A percentile compares a stretch with the other conserved stretches of the same genome.
Conservation (phyloP, 2,113 vertebrate species). For the Megaceryle torquata region DNA sequence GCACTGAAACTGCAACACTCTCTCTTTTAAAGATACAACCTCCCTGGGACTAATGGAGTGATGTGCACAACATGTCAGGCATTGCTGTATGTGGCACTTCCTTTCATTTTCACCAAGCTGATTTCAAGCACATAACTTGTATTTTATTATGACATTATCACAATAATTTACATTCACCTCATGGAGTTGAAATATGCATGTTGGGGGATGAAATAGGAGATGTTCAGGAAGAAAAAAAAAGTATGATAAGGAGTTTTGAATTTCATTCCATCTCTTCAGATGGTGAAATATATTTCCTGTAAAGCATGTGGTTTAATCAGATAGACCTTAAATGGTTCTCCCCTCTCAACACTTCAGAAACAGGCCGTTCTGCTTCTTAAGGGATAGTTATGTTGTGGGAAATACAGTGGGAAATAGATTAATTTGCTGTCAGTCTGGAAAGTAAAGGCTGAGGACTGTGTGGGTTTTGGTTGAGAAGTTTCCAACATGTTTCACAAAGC, state of each 20-base stretch:
- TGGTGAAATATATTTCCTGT: not conserved
- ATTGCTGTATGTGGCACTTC: not conserved
- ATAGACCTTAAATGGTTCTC: not conserved
- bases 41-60: not conserved
- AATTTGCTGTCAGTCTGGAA: not conserved
- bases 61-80: not conserved
- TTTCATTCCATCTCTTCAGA: not conserved
- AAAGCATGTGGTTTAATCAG: not conserved
- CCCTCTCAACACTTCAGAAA: not conserved
- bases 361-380: not conserved
- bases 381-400: not conserved
- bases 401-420: not conserved
- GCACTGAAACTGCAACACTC: not conserved
- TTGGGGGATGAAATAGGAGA: not conserved
- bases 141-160: not conserved
- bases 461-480: not conserved
- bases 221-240: not conserved
- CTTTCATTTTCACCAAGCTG: constrained; percentile 3
- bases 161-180: not conserved
- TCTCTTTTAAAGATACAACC: not conserved
- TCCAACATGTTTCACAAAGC: not conserved
- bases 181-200: not conserved
- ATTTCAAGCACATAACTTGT: not conserved
- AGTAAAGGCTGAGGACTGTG: not conserved
- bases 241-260: not conserved